These are phyloP conservation scores for Hyperopisus bebe DNA, from an alignment of 2,113 vertebrate genomes.

Conservation along the genomic window DNA sequence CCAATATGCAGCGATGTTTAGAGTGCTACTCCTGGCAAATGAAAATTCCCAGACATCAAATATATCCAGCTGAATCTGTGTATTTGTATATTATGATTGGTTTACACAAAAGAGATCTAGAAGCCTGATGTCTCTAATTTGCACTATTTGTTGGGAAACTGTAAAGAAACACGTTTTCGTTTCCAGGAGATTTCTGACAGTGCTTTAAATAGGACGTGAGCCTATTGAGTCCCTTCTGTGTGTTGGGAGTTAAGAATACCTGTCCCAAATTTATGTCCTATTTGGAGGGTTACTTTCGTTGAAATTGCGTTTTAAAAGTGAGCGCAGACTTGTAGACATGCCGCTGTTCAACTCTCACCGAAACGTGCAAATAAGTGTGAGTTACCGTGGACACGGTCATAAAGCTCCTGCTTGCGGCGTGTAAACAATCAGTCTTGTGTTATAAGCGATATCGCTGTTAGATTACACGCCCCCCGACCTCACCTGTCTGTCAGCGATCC, in stretches of 20 bases:
- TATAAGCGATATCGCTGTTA: neutral
- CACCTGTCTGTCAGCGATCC: neutral
- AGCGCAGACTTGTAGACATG: neutral
- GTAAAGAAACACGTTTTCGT: constrained; percentile 27
- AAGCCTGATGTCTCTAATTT: constrained; percentile 31
- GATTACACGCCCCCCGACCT: neutral
- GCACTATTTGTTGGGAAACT: constrained; percentile 26
- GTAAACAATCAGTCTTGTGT: neutral
- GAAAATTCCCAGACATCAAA: constrained; percentile 44
- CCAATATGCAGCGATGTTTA: constrained; percentile 26
- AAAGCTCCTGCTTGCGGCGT: neutral
- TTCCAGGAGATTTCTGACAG: constrained; percentile 31
- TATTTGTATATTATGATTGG: constrained; percentile 40
- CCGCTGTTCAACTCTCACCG: neutral
- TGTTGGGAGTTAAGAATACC: constrained; percentile 30
- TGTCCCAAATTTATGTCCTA: constrained; percentile 2
- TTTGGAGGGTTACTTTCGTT: neutral
- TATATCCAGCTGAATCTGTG: constrained; percentile 42
- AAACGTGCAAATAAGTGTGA: neutral
- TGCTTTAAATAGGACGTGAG: constrained; percentile 35
- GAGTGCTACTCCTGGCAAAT: constrained; percentile 35
- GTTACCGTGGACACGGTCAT: neutral
- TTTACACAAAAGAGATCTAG: constrained; percentile 31
- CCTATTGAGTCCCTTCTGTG: constrained; percentile 16
- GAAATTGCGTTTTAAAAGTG: neutral